Conservation (phyloP, 1,140 invertebrate genomes). For the Musca domestica region DNA sequence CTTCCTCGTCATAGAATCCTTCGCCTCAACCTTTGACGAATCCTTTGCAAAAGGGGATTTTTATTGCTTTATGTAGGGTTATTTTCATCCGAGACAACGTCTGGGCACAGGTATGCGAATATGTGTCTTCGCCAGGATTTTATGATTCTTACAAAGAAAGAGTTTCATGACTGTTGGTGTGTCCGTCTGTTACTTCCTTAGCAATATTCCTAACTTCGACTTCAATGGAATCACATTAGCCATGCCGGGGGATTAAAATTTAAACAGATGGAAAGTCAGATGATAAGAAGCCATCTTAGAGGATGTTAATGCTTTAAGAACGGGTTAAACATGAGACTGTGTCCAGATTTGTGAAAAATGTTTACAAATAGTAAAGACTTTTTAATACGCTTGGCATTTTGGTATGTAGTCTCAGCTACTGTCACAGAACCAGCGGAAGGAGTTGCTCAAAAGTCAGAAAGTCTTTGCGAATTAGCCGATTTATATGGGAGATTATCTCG, state of each 20-base stretch:
- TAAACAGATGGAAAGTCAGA: neutral
- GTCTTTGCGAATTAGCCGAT: neutral
- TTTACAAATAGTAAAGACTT: constrained; percentile 12
- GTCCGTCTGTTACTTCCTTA: neutral
- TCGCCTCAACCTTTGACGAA: neutral
- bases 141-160: constrained; percentile 15
- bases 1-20: neutral
- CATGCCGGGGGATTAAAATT: neutral
- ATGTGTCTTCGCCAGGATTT: neutral
- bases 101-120: neutral
- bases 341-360: neutral
- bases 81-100: neutral
- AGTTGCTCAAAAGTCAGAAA: constrained; percentile 9
- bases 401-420: neutral
- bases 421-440: too few species aligned
- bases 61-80: constrained; percentile 24
- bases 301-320: neutral
- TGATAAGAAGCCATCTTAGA: neutral
- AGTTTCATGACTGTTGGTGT: constrained; percentile 6
- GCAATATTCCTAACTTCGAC: too few species aligned
- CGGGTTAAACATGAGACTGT: neutral
- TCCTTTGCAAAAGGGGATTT: constrained; percentile 7
- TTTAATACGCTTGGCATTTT: neutral
- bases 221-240: constrained; percentile 10
- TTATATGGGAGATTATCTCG: too few species aligned